Percentiles rank a stretch among this genome's conserved stretches.
These are phyloP conservation scores for western clawed frog (Xenopus tropicalis) DNA, from an alignment of 2,113 vertebrate genomes.

Conservation along the genomic window UCB_Xtro_10.0 CM004447.2:70729501-70730000, in stretches of 20 bases:
- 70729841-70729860: constrained; percentile 58
- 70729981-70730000: constrained; percentile 65
- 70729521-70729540: too few relatives aligned
- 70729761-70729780: background rate
- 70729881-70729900: constrained; percentile 66
- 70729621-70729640: too few relatives aligned
- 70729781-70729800: background rate
- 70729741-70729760: background rate
- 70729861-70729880: constrained; percentile 65
- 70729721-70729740: background rate
- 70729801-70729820: background rate
- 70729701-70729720: background rate
- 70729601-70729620: too few relatives aligned
- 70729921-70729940: constrained; percentile 66
- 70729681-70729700: background rate
- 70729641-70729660: too few relatives aligned
- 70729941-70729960: constrained; percentile 61
- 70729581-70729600: too few relatives aligned
- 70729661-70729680: background rate
- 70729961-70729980: constrained; percentile 62
- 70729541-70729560: too few relatives aligned
- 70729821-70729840: constrained; percentile 50
- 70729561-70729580: too few relatives aligned
- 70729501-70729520: too few relatives aligned
- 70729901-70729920: constrained; percentile 62